These are phyloP conservation scores for Diadromus collaris DNA, from an alignment of 2,888 invertebrate species.

Conservation along the genomic window DNA sequence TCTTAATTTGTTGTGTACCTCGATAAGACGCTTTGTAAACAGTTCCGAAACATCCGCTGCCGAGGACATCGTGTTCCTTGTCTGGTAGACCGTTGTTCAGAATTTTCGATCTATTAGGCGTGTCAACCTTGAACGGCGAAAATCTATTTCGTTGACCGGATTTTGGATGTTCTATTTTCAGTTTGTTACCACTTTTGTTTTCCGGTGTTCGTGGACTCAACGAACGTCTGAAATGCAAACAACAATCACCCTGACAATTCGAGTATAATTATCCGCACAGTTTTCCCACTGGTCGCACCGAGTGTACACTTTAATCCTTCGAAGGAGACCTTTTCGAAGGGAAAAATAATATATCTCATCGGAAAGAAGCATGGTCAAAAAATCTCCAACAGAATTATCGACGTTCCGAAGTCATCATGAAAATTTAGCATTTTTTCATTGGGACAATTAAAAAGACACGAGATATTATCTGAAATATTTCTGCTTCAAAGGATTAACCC, in stretches of 20 bases:
- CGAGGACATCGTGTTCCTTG: constrained; percentile 72
- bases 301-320: not conserved
- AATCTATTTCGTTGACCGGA: constrained; percentile 53
- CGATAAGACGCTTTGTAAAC: constrained; percentile 79
- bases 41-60: constrained; percentile 79
- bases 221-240: constrained; percentile 57
- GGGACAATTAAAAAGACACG: no score
- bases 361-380: not conserved
- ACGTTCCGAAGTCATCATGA: not conserved
- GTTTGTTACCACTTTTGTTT: constrained; percentile 42
- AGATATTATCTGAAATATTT: no score
- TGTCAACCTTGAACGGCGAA: constrained; percentile 75
- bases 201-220: constrained; percentile 67
- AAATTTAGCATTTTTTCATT: not conserved
- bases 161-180: constrained; percentile 49
- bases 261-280: not conserved
- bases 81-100: constrained; percentile 70
- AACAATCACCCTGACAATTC: not conserved
- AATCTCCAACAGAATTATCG: not conserved
- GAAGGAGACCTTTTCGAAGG: not conserved
- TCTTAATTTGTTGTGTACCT: constrained; percentile 69
- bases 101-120: constrained; percentile 75
- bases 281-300: not conserved
- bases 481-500: not conserved
- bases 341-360: not conserved